Conservation (phyloP, 2,888 invertebrate genomes). For the Eucera pruinosa region DNA sequence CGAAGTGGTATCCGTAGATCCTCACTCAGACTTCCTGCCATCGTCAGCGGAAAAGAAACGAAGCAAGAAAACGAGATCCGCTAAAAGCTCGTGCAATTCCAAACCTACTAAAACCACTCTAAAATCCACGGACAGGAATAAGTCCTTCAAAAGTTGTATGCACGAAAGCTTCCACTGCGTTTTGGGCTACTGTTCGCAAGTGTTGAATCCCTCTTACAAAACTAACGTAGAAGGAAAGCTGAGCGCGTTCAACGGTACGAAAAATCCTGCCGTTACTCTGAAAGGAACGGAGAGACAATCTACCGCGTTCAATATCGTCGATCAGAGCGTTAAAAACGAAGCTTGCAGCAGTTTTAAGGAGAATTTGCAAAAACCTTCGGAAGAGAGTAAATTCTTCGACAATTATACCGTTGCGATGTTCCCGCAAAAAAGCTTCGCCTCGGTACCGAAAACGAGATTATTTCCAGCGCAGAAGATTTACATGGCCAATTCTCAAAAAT, state of each 20-base stretch:
- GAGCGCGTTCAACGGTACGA: slow-evolving; percentile 5
- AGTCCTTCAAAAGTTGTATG: slow-evolving; percentile 73
- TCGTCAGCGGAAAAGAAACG: slow-evolving; percentile 42
- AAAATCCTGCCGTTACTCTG: not conserved
- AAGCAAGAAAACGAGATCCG: slow-evolving; percentile 12
- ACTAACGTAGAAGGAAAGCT: slow-evolving; percentile 57
- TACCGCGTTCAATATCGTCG: not conserved
- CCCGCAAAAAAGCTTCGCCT: slow-evolving; percentile 21
- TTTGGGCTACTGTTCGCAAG: slow-evolving; percentile 75
- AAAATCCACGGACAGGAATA: not conserved
- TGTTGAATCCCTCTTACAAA: slow-evolving; percentile 67
- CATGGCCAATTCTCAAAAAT: slow-evolving; percentile 49
- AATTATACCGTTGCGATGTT: slow-evolving; percentile 16
- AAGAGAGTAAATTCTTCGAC: slow-evolving; percentile 14
- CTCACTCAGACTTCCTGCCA: slow-evolving; percentile 54
- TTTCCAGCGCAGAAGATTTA: slow-evolving; percentile 47
- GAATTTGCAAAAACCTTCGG: slow-evolving; percentile 12
- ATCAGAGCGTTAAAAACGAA: not conserved
- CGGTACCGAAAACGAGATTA: slow-evolving; percentile 26
- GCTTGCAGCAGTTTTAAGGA: not conserved
- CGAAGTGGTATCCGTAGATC: slow-evolving; percentile 76
- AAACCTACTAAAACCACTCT: not conserved
- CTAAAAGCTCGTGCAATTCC: not conserved
- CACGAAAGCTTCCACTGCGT: slow-evolving; percentile 78
- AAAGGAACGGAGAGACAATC: not conserved